Percentiles rank a stretch among this genome's conserved stretches.
Evolutionary conservation across 2,797 vertebrate genomes (phyloP).

Genomic region (Siniperca obscura): DNA sequence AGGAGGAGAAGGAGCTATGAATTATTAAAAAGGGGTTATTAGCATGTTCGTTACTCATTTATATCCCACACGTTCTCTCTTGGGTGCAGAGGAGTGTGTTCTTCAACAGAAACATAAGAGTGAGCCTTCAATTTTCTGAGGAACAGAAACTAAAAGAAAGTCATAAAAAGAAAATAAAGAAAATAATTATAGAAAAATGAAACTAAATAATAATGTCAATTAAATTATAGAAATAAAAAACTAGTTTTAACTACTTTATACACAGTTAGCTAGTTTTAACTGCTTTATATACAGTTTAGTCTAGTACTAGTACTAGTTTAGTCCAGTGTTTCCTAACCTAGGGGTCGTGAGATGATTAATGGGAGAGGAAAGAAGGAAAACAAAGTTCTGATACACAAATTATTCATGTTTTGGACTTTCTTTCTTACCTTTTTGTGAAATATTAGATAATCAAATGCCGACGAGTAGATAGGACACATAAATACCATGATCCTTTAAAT

Average conservation of each 20-base stretch:
- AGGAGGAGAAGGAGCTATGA: conserved; percentile 25
- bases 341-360: not conserved
- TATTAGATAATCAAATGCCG: not conserved
- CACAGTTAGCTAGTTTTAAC: no score
- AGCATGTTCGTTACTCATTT: conserved; percentile 37
- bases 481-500: conserved; percentile 1
- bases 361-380: not conserved
- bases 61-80: not conserved
- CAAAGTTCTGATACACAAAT: no score
- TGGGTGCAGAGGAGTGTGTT: not conserved
- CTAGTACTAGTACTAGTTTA: no score
- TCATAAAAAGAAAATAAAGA: not conserved
- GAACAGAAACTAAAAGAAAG: not conserved
- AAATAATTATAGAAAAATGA: no score
- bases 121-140: not conserved
- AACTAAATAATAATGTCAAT: not conserved
- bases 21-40: conserved; percentile 55
- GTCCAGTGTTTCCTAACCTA: no score
- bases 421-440: not conserved
- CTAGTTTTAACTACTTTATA: no score
- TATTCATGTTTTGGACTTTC: not conserved
- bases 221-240: no score
- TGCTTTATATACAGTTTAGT: no score
- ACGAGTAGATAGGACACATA: not conserved
- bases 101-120: not conserved